A percentile compares a stretch with the other conserved stretches of the same genome.
phyloP scores from a whole-genome alignment of 2,888 invertebrate species.

The Calameuta filiformis region DNA sequence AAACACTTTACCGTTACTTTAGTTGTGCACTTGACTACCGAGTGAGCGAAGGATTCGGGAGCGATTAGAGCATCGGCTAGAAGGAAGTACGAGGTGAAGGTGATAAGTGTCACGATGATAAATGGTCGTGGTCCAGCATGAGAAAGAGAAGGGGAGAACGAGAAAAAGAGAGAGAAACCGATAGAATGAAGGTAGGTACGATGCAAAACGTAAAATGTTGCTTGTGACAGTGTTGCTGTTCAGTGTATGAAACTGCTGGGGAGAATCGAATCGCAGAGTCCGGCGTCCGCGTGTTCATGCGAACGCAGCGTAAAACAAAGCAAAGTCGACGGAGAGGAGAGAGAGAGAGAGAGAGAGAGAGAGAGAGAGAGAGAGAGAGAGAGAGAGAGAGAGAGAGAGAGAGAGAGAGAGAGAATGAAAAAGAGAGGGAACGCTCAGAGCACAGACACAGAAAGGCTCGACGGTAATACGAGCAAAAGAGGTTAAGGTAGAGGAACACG shows the following conservation, averaged over 20 bases:
- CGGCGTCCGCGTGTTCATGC: conserved; percentile 11
- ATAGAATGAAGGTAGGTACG: not conserved
- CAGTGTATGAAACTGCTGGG: not conserved
- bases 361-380: conserved; percentile 17
- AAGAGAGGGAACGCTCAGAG: conserved; percentile 2
- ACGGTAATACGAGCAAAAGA: conserved; percentile 26
- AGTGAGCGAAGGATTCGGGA: not conserved
- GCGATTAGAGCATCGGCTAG: not conserved
- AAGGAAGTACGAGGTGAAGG: not conserved
- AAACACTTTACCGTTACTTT: not conserved
- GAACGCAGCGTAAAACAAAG: conserved; percentile 17
- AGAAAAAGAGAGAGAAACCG: not conserved
- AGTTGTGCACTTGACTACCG: not conserved
- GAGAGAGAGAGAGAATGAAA: conserved; percentile 15
- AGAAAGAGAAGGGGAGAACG: not conserved
- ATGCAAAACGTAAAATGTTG: not conserved
- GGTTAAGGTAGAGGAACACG: conserved; percentile 33
- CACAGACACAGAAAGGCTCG: conserved; percentile 22
- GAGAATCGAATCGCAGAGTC: conserved; percentile 3
- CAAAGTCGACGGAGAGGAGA: conserved; percentile 16
- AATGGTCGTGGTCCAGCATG: not conserved
- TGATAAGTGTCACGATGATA: not conserved
- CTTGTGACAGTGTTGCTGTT: not conserved
- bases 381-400: conserved; percentile 25
- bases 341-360: conserved; percentile 28